Evolutionary conservation across 1,140 invertebrate genomes (phyloP).

Genomic region (Pseudobourletiella spinata): DNA sequence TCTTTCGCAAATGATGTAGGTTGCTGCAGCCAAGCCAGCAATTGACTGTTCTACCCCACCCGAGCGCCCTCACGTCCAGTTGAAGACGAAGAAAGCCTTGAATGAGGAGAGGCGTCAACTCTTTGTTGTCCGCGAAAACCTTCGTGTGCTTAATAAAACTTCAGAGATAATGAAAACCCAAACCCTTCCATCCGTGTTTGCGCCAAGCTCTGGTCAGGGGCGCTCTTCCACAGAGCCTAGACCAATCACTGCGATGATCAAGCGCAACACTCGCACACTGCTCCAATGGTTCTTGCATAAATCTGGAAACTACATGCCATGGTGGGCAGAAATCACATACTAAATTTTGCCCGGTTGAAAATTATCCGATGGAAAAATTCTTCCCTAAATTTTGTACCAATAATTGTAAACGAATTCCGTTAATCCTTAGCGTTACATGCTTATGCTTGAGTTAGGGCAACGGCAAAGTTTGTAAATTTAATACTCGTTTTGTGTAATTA

Average conservation of each 20-base stretch:
- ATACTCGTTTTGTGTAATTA: neutral
- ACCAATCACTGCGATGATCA: conserved; percentile 18
- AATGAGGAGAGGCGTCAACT: conserved; percentile 24
- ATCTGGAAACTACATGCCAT: conserved; percentile 30
- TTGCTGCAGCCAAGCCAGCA: conserved; percentile 28
- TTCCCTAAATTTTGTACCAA: too few species aligned
- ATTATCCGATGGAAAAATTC: too few species aligned
- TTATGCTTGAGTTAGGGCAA: too few species aligned
- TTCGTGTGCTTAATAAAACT: conserved; percentile 28
- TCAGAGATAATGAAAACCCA: conserved; percentile 27
- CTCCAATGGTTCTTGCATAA: conserved; percentile 31
- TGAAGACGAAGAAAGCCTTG: conserved; percentile 31
- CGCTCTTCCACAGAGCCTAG: neutral
- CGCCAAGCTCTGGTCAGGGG: neutral
- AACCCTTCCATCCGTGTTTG: neutral
- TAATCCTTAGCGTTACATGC: too few species aligned
- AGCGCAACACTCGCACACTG: conserved; percentile 21
- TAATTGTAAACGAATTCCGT: too few species aligned
- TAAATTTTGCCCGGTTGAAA: neutral
- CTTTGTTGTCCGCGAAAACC: conserved; percentile 27
- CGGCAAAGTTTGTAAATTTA: neutral
- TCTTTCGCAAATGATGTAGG: conserved; percentile 18
- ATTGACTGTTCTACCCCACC: conserved; percentile 23
- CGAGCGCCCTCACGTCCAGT: conserved; percentile 26
- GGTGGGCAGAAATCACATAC: conserved; percentile 32